Percentiles rank a stretch among this genome's conserved stretches.
Evolutionary conservation across 2,113 vertebrate species (phyloP).

Genomic region (Ardeotis arabs): DNA sequence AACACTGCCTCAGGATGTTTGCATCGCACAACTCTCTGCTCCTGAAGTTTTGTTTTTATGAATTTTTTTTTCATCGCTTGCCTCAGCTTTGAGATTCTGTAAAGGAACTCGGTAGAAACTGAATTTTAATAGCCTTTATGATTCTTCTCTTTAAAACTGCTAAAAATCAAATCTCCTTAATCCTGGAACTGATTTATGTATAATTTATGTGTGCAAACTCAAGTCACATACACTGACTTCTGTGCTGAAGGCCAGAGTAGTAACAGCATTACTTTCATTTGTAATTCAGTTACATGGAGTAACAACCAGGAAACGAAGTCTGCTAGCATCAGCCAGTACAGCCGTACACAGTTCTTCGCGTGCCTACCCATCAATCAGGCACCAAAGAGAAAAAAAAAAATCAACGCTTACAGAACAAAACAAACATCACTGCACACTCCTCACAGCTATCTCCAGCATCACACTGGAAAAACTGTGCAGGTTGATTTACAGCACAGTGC

Average conservation of each 20-base stretch:
- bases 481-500: background rate
- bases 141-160: background rate
- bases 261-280: background rate
- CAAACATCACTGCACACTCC: background rate
- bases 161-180: background rate
- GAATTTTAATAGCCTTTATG: conserved; percentile 6
- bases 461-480: accelerated
- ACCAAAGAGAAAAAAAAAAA: background rate
- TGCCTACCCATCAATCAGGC: background rate
- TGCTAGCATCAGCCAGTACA: background rate
- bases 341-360: background rate
- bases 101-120: background rate
- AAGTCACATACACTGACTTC: background rate
- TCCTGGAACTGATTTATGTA: background rate
- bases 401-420: background rate
- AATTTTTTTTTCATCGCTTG: background rate
- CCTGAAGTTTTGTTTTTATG: conserved; percentile 45
- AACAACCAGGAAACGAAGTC: background rate
- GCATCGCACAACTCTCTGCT: background rate
- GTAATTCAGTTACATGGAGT: background rate
- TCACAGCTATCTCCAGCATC: background rate
- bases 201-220: background rate
- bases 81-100: background rate
- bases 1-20: conserved; percentile 52
- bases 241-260: background rate